Evolutionary conservation across 2,888 invertebrate genomes (phyloP), one percentile per base, ranked within the genome.

Genomic region (Amphipoea lucens): DNA sequence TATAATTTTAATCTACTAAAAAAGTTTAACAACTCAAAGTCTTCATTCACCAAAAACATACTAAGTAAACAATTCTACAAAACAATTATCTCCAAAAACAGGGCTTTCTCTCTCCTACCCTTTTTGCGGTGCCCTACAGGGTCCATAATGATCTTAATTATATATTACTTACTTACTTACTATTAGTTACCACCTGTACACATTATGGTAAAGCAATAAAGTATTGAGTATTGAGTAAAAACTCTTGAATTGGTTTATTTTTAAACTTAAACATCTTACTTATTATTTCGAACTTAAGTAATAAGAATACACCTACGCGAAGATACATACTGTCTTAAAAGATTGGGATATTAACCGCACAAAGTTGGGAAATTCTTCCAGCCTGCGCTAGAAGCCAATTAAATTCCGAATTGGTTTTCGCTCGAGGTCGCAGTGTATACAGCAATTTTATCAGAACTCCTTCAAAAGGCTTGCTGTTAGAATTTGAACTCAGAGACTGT

Each of bases 321-420:
- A 57, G 20, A 48, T 69, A 83, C 54, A 77, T 69, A 77, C 57
- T 65, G 57, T 51, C 29, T 67, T 67, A 78, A 63, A 72, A 82
- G 14, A 82, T 82, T 84, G 48, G 60, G 79, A 79, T 69, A 79
- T 83, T 62, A 78, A 67, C 17, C 63, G n/a, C 57, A 51, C n/a
- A 51, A 79, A 84, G 60, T 82, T 84, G 4, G 23, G 17, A 6
- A 84, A 82, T 79, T 79, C 79, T 82, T 71, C 12, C 9, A 60
- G 68, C 14, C 48, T n/a, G n/a, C 29, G n/a, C 68, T 57, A 4
- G 36, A 20, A 48, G 68, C 42, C 80, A 82, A 82, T 84, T 84
- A 82, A 73, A 82, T 79, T 84, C 42, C n/a, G 48, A 69, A 82
- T 84, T 79, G 71, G 79, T 84, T 80, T 81, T 72, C 57, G 29